Base-by-base conservation (phyloP, 2,797 vertebrate genomes). In the Fistularia tabacaria region DNA sequence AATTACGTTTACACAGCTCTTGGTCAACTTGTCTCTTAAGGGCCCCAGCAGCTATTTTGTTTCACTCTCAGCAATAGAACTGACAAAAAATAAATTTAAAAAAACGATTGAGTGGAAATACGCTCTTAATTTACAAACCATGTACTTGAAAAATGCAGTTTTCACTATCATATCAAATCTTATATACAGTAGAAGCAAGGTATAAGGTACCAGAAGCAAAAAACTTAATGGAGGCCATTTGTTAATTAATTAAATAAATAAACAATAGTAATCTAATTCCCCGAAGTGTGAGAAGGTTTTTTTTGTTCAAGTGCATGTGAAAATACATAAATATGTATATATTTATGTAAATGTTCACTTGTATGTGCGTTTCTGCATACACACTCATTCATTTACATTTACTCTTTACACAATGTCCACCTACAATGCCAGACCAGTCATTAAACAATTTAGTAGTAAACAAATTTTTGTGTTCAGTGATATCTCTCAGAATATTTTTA, bases 1-100 rank as follows among this genome's bases (percentile, higher is more conserved):
- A 76, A 83, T 74, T 81, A 77, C 71, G 80, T 88, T 88, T 85
- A 86, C 72, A 66, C 57, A 57, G 56, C 72, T 86, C 70, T 74
- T 79, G 63, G 82, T 85, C 87, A 82, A 79, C 78, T 79, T 55
- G 71, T 64, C 60, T 73, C 65, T 59, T 78, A 67, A 63, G 52
- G 62, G 68, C 67, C 59, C 51, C 42, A 59, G 62, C 49, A 50
- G 41, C 74, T 60, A 58, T 66, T 57, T 60, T 60, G 77, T 75
- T 57, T 62, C 42, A 57, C 68, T 73, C 69, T 76, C 58, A 79
- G 74, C 64, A 60, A 75, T 46, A 49, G 48, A 81, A 25, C 25
- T 25, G 25, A 25, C 5, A 25, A 25, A 25, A 25, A 25, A 75
- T 74, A 77, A 78, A 74, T 79, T 36, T n/a, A n/a, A 59, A n/a